phyloP scores from a whole-genome alignment of 2,797 vertebrate genomes.

The Hylomyscus alleni region DNA sequence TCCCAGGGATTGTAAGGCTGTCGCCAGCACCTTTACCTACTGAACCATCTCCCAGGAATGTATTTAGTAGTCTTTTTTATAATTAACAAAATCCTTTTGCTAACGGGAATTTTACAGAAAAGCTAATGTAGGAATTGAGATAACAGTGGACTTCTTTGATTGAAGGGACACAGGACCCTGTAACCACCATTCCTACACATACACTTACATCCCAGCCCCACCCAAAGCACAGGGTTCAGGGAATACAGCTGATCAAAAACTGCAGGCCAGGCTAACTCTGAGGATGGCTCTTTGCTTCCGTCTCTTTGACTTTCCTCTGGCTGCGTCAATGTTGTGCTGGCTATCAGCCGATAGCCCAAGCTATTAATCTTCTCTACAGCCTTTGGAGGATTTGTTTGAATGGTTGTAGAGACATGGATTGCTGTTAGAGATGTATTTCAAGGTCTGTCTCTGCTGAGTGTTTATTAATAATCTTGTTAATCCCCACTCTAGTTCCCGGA shows the following conservation, averaged over 20 bases:
- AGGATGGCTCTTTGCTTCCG: slow-evolving; percentile 44
- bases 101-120: slow-evolving; percentile 66
- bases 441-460: slow-evolving; percentile 80
- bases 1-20: neutral
- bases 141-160: slow-evolving; percentile 30
- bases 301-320: slow-evolving; percentile 52
- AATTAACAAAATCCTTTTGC: slow-evolving; percentile 42
- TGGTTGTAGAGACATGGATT: slow-evolving; percentile 69
- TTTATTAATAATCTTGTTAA: slow-evolving; percentile 87
- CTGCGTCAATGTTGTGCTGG: neutral
- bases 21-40: neutral
- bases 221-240: neutral
- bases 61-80: neutral
- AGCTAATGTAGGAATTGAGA: slow-evolving; percentile 33
- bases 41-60: neutral
- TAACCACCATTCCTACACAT: neutral
- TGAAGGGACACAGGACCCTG: neutral
- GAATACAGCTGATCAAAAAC: slow-evolving; percentile 62
- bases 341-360: slow-evolving; percentile 66
- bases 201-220: neutral
- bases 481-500: slow-evolving; percentile 78
- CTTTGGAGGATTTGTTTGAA: slow-evolving; percentile 74
- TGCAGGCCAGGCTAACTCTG: slow-evolving; percentile 27
- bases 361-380: slow-evolving; percentile 75
- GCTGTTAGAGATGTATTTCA: slow-evolving; percentile 79